phyloP scores from a whole-genome alignment of 1,140 invertebrate genomes.

The Drosophila bipectinata region DNA sequence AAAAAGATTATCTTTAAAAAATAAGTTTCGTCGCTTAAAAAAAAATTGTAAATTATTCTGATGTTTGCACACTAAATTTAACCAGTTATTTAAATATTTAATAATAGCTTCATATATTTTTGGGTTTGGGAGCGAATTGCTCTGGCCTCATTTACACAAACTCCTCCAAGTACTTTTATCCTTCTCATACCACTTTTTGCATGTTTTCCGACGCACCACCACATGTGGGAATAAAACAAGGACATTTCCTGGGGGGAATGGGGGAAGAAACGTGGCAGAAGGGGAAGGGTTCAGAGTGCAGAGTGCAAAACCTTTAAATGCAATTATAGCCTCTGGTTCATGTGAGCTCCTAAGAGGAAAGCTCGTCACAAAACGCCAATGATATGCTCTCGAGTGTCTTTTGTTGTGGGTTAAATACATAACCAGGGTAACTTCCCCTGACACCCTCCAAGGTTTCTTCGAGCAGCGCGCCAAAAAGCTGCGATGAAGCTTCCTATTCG shows the following conservation, averaged over 20 bases:
- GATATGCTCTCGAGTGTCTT: constrained; percentile 73
- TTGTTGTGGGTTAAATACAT: constrained; percentile 72
- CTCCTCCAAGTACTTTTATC: background rate
- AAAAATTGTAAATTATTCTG: too few species aligned
- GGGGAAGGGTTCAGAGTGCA: background rate
- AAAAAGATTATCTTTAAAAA: too few species aligned
- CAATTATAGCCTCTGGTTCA: constrained; percentile 66
- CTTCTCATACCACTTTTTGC: constrained; percentile 16
- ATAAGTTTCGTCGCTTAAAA: too few species aligned
- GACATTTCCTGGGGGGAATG: background rate
- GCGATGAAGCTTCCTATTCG: constrained; percentile 43
- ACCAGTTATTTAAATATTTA: too few species aligned
- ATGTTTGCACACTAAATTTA: too few species aligned
- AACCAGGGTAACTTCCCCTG: constrained; percentile 38
- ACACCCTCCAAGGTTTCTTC: constrained; percentile 11
- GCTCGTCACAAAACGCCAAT: constrained; percentile 66
- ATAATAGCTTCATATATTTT: too few species aligned
- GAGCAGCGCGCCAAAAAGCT: constrained; percentile 59
- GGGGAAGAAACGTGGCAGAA: background rate
- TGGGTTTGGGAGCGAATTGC: too few species aligned
- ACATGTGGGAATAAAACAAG: constrained; percentile 28
- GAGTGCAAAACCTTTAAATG: constrained; percentile 70
- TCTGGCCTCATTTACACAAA: background rate
- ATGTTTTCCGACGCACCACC: constrained; percentile 52
- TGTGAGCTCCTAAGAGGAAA: constrained; percentile 48